Conservation (phyloP, 1,140 invertebrate species). For the Mamestra configurata region DNA sequence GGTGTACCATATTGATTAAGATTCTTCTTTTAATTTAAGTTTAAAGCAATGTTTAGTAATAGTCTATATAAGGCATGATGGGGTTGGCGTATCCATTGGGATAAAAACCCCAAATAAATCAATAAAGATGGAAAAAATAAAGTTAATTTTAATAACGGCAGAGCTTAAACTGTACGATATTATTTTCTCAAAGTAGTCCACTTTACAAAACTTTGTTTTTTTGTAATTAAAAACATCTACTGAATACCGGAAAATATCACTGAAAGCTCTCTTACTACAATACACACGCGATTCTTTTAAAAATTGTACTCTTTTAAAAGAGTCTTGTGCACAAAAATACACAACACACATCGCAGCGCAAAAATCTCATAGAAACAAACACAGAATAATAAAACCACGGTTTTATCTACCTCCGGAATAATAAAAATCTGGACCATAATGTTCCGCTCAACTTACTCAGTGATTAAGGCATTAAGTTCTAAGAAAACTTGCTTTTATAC, state of each 20-base stretch:
- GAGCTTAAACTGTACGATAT: too few species aligned
- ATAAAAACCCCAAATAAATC: too few species aligned
- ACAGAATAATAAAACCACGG: conserved; percentile 3
- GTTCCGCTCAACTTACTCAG: conserved; percentile 2
- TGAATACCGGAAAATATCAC: neutral
- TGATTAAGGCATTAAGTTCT: conserved; percentile 15
- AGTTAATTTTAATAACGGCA: too few species aligned
- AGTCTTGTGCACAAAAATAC: neutral
- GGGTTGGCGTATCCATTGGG: too few species aligned
- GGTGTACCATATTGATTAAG: too few species aligned
- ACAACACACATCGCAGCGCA: neutral
- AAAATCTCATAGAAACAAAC: neutral
- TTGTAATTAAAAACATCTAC: neutral
- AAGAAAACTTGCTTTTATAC: conserved; percentile 9
- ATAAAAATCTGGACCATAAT: conserved; percentile 20
- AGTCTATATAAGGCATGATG: too few species aligned
- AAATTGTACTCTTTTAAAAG: neutral
- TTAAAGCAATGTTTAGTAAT: too few species aligned
- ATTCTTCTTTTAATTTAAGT: too few species aligned
- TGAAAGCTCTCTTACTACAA: neutral
- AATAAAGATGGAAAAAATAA: too few species aligned
- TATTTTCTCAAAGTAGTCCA: too few species aligned
- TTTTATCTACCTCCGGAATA: conserved; percentile 1
- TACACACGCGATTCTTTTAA: neutral
- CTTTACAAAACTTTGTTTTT: too few species aligned